Percentiles rank a stretch among this genome's conserved stretches.
Conservation (phyloP, 2,113 vertebrate species). For the Pyrgilauda ruficollis region DNA sequence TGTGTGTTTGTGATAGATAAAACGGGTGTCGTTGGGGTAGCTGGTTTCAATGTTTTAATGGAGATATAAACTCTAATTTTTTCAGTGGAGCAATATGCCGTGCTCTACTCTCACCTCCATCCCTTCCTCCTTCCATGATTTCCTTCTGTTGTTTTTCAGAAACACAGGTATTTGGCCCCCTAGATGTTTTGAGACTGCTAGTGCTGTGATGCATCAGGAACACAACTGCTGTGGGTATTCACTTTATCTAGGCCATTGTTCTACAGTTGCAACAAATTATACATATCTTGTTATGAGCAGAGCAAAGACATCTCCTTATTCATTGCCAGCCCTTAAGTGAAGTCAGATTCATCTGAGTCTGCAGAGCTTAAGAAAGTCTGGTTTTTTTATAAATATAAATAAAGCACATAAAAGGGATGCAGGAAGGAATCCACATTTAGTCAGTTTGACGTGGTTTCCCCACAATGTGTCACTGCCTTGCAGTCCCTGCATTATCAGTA, state of each 20-base stretch:
- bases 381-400: not conserved
- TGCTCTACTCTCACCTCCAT: not conserved
- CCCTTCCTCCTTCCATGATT: fast-evolving
- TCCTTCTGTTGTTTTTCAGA: not conserved
- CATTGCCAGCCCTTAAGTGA: not conserved
- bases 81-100: fast-evolving
- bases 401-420: not conserved
- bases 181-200: not conserved
- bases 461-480: not conserved
- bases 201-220: not conserved
- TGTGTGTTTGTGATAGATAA: not conserved
- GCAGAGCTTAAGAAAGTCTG: not conserved
- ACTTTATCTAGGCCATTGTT: not conserved
- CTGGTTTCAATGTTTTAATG: not conserved
- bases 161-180: not conserved
- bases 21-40: not conserved
- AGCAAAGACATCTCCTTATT: not conserved
- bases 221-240: not conserved
- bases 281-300: not conserved
- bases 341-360: not conserved
- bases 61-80: not conserved
- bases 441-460: not conserved
- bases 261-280: not conserved
- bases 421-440: not conserved
- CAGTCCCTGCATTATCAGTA: not conserved